Percentiles rank a stretch among this genome's conserved stretches.
Conservation (phyloP, 2,888 invertebrate genomes). For the Patella depressa region DNA sequence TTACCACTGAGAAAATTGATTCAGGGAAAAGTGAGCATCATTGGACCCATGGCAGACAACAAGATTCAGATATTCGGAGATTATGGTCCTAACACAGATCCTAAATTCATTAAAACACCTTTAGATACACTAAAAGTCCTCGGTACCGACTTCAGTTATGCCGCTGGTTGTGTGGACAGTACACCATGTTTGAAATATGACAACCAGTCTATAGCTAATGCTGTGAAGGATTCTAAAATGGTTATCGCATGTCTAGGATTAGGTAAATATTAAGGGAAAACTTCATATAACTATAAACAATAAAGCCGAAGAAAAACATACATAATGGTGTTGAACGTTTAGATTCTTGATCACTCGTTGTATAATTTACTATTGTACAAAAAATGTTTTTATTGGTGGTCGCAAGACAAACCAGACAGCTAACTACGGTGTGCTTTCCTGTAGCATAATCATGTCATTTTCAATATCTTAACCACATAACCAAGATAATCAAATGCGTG, state of each 20-base stretch:
- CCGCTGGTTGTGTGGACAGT: constrained; percentile 54
- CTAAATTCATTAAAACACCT: constrained; percentile 51
- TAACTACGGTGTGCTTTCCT: no score
- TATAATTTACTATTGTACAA: no score
- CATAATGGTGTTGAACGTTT: no score
- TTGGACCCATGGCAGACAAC: constrained; percentile 68
- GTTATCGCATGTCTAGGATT: constrained; percentile 65
- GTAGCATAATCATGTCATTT: no score
- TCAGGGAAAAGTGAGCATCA: constrained; percentile 28
- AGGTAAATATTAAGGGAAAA: constrained; percentile 36
- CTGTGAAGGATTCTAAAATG: constrained; percentile 47
- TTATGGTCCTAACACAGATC: constrained; percentile 52
- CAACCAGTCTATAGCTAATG: constrained; percentile 37
- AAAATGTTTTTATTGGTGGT: no score
- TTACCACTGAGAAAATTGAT: constrained; percentile 32
- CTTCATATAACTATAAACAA: no score
- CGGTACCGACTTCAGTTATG: constrained; percentile 42
- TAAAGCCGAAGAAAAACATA: no score
- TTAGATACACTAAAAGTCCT: constrained; percentile 45
- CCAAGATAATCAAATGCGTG: no score
- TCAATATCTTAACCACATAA: no score
- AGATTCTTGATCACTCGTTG: no score
- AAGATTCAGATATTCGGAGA: constrained; percentile 57
- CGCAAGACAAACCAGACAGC: no score
- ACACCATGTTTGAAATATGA: constrained; percentile 49